Base-by-base conservation (phyloP, 2,888 invertebrate species). In the Acronicta psi region DNA sequence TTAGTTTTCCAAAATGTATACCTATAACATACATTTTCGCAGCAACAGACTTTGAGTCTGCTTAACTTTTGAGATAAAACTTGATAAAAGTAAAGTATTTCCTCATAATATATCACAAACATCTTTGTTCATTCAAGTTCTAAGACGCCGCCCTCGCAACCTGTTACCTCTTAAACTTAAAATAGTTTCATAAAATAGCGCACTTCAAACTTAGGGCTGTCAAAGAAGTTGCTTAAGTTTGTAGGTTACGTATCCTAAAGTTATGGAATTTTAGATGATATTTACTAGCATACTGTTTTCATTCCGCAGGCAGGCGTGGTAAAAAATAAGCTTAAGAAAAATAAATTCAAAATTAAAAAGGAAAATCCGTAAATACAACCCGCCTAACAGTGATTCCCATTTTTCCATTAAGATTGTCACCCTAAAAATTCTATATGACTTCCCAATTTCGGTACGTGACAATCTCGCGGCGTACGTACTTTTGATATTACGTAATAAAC, bases 401-500 rank as follows among this genome's bases (percentile, higher is more conserved):
- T 34, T 67, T 36, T 17, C 34, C 14, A 40, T 63, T 46, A 69
- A 38, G 52, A 45, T 29, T 20, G 2, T 14, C 17, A 34, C 11
- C 16, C 29, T 18, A 25, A 17, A 36, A 17, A 10, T 53, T 29
- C 14, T 41, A 14, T 37, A 47, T 14, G 31, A 6, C 23, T 56
- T 59, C 31, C 13, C 43, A 14, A 52, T 51, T 42, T 43, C 14
- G 36, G 47, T 13, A 9, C 45, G 46, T 53, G 47, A 47, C 46
- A 44, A 38, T 38, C 34, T 53, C 17, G 31, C 20, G 16, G 41
- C 42, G 25, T 18, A 29, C 44, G 16, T 47, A 14, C 36, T 56
- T 46, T 13, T 53, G 50, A 58, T 53, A 67, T 67, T 11, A 18
- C 40, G 17, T 44, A 64, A 69, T 63, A 69, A 57, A 58, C 46